Base-by-base conservation (phyloP, 2,888 invertebrate species). In the Neocrepidodera transversa region DNA sequence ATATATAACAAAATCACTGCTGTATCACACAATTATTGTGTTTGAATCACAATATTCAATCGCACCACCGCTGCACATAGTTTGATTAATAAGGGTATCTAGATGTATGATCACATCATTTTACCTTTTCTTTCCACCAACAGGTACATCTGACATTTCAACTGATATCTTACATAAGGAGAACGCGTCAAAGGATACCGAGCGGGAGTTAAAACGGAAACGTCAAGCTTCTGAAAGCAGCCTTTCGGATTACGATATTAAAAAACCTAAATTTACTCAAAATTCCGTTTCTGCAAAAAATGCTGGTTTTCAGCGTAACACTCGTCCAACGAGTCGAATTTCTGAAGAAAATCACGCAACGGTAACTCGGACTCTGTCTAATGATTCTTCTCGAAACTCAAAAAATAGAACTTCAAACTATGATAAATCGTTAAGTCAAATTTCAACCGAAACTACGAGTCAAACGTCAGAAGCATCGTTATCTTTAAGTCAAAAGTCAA, bases 181-280 rank as follows among this genome's bases (percentile, higher is more conserved):
- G 6, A 40, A 30, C 36, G 23, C 16, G 23, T 14, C 50, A 36
- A 42, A 53, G 26, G 54, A 26, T 23, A 17, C 10, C 17, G 45
- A 42, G 17, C 42, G 35, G 8, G 14, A 53, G 3, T 45, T 45
- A 23, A 45, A 50, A 48, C 65, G 70, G 40, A 74, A 74, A 56
- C 64, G 74, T 26, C 64, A 64, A 40, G 43, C 60, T n/a, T 75
- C 75, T 1, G 75, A 75, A 53, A 75, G 74, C 65, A 74, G 73
- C 59, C 49, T 72, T 16, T 74, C 73, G 7, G 73, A 74, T 57
- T 66, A 60, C 48, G 74, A 65, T 32, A 51, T 56, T 35, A 70
- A 67, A 66, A 70, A 67, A 60, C 58, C 62, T 17, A 69, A 65
- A 62, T 48, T 42, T 10, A 13, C 32, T 2, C 40, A 26, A 5